Evolutionary conservation across 2,113 vertebrate species (phyloP).

Genomic region (Macaca fascicularis): DNA sequence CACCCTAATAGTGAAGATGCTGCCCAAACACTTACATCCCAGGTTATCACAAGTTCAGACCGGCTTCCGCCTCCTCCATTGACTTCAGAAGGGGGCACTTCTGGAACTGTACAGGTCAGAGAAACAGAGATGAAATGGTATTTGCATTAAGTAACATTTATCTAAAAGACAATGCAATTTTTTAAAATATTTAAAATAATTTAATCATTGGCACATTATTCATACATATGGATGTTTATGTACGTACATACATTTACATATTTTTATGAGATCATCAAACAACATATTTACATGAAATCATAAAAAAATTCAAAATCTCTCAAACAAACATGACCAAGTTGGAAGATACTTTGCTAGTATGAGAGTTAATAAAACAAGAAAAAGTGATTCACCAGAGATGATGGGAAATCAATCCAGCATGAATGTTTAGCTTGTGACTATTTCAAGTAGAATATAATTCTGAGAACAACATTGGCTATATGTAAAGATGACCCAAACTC

Average conservation of each 20-base stretch:
- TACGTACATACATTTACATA: background rate
- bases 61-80: slow-evolving; percentile 96
- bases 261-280: background rate
- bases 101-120: slow-evolving; percentile 87
- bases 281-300: background rate
- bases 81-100: slow-evolving; percentile 94
- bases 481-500: background rate
- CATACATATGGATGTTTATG: accelerated
- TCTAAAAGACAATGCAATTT: background rate
- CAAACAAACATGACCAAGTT: background rate
- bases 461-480: background rate
- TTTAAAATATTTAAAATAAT: background rate
- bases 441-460: background rate
- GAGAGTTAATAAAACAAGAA: background rate
- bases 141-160: background rate
- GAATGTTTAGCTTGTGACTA: background rate
- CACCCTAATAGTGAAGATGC: background rate
- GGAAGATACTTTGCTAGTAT: background rate
- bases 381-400: background rate
- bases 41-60: slow-evolving; percentile 97
- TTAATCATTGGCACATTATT: background rate
- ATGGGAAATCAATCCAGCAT: background rate
- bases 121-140: slow-evolving; percentile 7
- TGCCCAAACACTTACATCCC: slow-evolving; percentile 93
- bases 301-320: background rate